Evolutionary conservation across 2,113 vertebrate species (phyloP).

Genomic region (Geococcyx californianus): DNA sequence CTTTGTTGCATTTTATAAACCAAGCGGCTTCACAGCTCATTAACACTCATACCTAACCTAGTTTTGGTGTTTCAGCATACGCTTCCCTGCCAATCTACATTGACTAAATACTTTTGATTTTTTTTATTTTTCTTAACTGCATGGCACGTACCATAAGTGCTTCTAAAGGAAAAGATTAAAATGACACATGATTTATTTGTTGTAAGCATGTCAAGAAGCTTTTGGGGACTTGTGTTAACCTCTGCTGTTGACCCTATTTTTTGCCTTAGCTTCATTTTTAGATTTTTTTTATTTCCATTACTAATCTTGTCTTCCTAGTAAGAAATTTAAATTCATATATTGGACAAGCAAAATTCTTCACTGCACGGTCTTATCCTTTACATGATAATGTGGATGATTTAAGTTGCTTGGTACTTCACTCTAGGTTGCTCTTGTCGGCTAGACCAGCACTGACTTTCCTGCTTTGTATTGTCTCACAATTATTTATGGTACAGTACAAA

Average conservation of each 20-base stretch:
- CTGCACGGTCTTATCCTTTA: background rate
- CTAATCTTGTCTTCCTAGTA: background rate
- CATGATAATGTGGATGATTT: background rate
- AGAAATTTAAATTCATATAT: background rate
- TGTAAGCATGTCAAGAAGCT: background rate
- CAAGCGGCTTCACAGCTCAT: background rate
- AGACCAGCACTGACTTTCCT: background rate
- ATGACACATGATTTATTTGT: background rate
- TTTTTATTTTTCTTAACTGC: background rate
- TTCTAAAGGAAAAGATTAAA: background rate
- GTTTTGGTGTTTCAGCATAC: background rate
- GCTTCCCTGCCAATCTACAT: background rate
- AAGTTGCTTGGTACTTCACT: background rate
- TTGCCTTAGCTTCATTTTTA: slow-evolving; percentile 12
- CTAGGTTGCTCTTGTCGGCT: background rate
- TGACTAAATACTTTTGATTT: background rate
- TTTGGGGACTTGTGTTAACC: background rate
- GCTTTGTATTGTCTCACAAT: background rate
- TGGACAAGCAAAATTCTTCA: background rate
- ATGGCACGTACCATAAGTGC: background rate
- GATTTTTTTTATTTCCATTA: background rate
- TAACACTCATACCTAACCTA: background rate
- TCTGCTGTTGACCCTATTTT: background rate
- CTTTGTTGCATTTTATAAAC: background rate
- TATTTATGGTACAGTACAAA: background rate